Evolutionary conservation across 2,888 invertebrate genomes (phyloP).

Genomic region (Auanema sp.): DNA sequence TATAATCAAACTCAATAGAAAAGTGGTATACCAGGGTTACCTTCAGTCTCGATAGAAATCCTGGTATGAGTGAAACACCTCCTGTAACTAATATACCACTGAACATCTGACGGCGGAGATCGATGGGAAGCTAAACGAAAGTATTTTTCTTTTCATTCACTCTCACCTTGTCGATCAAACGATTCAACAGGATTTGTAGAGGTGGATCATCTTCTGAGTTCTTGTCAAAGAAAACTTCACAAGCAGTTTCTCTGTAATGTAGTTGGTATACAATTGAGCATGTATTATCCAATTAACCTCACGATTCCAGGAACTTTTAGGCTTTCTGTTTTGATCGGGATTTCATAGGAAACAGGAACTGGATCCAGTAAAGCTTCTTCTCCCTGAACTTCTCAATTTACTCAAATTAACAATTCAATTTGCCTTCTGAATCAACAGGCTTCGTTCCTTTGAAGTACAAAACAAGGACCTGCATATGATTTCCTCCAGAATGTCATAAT

Average conservation of each 20-base stretch:
- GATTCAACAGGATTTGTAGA: conserved; percentile 9
- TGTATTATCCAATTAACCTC: conserved; percentile 9
- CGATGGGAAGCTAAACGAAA: conserved; percentile 76
- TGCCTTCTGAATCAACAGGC: neutral
- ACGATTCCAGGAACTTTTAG: conserved; percentile 25
- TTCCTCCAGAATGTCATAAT: neutral
- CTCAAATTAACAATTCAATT: neutral
- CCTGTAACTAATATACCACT: conserved; percentile 85
- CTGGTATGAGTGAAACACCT: conserved; percentile 81
- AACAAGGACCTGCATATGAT: neutral
- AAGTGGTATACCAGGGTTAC: conserved; percentile 20
- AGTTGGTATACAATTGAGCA: neutral
- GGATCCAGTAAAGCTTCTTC: conserved; percentile 8
- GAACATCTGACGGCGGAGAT: conserved; percentile 78
- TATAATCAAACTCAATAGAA: no score
- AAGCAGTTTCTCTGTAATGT: conserved; percentile 16
- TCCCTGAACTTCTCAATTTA: conserved; percentile 2
- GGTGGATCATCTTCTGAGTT: conserved; percentile 13
- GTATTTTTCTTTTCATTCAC: neutral
- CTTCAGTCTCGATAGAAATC: conserved; percentile 79
- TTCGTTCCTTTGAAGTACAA: neutral
- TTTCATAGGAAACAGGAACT: neutral
- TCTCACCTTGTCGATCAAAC: conserved; percentile 8
- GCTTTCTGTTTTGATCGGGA: conserved; percentile 12
- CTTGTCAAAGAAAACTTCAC: conserved; percentile 15